Base-by-base conservation (phyloP, 2,113 vertebrate genomes). In the Rana temporaria region DNA sequence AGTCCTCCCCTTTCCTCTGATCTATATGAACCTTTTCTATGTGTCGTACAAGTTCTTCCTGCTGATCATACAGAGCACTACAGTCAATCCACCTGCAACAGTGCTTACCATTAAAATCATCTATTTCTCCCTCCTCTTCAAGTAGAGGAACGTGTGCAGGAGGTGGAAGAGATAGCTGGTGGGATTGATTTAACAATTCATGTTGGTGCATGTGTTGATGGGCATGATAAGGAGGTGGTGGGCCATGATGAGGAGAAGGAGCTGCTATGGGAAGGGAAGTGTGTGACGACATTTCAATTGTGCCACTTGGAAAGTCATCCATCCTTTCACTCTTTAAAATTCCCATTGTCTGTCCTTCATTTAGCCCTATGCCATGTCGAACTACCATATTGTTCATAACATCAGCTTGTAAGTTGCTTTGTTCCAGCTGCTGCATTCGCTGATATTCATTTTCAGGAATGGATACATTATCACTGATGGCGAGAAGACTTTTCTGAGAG, bases 21-120 rank as follows among this genome's bases (percentile, higher is more conserved):
- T 98, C 97, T 85, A 99, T 93, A 67, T 99, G 97, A 0, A 94
- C 87, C 89, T 96, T 98, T 88, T 99, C 97, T 72, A 99, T 98
- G 91, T 99, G 97, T 84, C 84, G 92, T 84, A 97, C 97, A 74
- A 99, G 94, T 86, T 98, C 96, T 84, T 97, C 96, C 87, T 94
- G 96, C 78, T 96, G 96, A 81, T 96, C 93, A n/a, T 95, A 98
- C 15, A 93, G 76, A 3, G 91, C 93, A 30, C 90, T 92, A 4
- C 97, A 99, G 84, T 98, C 94, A 84, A 94, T 80, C 97, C 97
- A 98, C 55, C 85, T 88, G 85, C 97, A 99, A 85, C 92, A 86
- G 65, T 96, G 95, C 63, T 93, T 92, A 38, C 89, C 92, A 18
- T 42, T 89, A 0, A 83, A 67, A 34, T 96, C 93, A 0, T 96